Percentiles rank a stretch among this genome's conserved stretches.
Conservation (phyloP, 2,797 vertebrate species). For the Merluccius polli region DNA sequence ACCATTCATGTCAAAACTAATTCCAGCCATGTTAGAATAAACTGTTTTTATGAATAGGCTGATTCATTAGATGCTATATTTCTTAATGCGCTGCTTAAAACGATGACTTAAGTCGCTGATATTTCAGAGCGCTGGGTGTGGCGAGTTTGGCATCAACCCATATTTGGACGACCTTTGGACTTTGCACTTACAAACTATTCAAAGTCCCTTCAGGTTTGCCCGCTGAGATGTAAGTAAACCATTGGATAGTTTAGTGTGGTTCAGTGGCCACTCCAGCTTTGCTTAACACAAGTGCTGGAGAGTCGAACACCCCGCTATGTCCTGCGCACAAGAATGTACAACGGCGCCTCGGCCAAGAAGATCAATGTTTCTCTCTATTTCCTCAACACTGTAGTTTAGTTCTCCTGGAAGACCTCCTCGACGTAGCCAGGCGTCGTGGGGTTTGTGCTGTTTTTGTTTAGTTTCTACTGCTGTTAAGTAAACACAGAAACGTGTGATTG, state of each 20-base stretch:
- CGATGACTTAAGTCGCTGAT: background rate
- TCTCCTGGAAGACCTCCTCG: background rate
- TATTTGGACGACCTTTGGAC: background rate
- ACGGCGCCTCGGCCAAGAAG: background rate
- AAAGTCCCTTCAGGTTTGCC: background rate
- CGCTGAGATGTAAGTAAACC: background rate
- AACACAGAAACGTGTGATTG: no score
- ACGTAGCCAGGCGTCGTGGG: background rate
- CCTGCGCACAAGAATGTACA: background rate
- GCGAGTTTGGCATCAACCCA: background rate
- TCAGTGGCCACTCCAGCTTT: background rate
- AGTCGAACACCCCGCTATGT: background rate
- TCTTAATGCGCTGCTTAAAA: background rate
- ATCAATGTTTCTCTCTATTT: background rate
- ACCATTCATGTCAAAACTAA: background rate
- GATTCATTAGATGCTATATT: background rate
- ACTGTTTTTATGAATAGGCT: background rate
- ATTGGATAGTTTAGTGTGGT: background rate
- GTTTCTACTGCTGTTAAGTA: background rate
- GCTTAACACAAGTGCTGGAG: background rate
- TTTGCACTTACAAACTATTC: background rate
- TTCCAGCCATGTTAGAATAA: background rate
- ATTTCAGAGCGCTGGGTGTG: background rate
- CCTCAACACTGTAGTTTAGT: background rate
- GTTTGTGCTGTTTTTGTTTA: background rate